These are phyloP conservation scores for Hedya salicella DNA, from an alignment of 2,888 invertebrate species.

Conservation along the genomic window DNA sequence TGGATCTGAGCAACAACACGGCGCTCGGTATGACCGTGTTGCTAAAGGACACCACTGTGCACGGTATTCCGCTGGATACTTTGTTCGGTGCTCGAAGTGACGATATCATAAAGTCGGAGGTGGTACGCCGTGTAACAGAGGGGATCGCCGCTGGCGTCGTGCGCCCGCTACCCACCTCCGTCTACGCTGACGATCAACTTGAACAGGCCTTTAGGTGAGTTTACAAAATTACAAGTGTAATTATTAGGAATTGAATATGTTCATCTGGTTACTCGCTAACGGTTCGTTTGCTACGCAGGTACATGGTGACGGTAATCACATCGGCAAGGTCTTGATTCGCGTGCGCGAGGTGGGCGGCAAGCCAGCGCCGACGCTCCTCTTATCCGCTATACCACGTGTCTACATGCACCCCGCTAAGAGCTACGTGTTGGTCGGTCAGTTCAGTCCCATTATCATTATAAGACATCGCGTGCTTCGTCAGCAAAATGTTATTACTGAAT, in stretches of 20 bases:
- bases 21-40: conserved; percentile 97
- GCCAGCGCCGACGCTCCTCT: conserved; percentile 77
- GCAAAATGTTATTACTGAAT: no score
- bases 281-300: conserved; percentile 67
- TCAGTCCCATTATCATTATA: no score
- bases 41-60: conserved; percentile 98
- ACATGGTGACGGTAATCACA: conserved; percentile 99
- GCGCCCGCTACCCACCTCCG: conserved; percentile 93
- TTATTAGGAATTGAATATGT: not conserved
- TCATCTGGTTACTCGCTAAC: not conserved
- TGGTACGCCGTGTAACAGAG: conserved; percentile 91
- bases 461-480: no score
- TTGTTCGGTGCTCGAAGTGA: conserved; percentile 84
- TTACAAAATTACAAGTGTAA: not conserved
- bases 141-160: conserved; percentile 96
- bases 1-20: conserved; percentile 96
- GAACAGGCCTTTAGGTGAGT: conserved; percentile 93
- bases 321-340: conserved; percentile 97
- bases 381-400: conserved; percentile 93
- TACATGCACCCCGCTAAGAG: conserved; percentile 92
- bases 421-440: conserved; percentile 89
- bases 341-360: conserved; percentile 88
- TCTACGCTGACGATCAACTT: conserved; percentile 93
- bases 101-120: conserved; percentile 88
- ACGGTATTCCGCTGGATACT: conserved; percentile 96